These are phyloP conservation scores for Tauraco erythrolophus DNA, from an alignment of 2,113 vertebrate genomes.

Conservation along the genomic window DNA sequence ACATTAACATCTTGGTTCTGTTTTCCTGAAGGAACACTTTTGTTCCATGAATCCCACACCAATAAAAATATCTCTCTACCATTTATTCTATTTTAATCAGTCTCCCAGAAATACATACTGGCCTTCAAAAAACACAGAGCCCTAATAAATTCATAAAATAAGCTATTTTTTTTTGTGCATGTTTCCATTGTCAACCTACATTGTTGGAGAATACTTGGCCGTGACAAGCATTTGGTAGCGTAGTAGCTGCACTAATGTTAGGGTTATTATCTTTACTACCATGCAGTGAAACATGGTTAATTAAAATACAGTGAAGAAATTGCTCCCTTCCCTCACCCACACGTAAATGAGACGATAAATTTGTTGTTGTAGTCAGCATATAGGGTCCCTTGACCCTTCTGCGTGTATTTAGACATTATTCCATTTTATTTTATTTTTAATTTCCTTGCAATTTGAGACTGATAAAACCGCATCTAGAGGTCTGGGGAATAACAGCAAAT, in stretches of 20 bases:
- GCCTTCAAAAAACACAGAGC: constrained; percentile 35
- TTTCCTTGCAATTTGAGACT: constrained; percentile 31
- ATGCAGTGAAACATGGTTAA: constrained; percentile 47
- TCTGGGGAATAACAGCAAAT: constrained; percentile 23
- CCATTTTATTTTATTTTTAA: constrained; percentile 29
- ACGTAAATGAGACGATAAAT: constrained; percentile 46
- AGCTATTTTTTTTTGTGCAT: constrained; percentile 34
- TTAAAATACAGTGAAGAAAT: constrained; percentile 64
- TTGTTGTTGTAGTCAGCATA: constrained; percentile 23
- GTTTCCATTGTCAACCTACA: constrained; percentile 35
- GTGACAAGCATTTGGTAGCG: constrained; percentile 39
- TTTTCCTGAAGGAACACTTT: constrained; percentile 80
- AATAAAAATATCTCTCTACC: constrained; percentile 74
- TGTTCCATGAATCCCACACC: constrained; percentile 82
- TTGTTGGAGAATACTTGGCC: constrained; percentile 26
- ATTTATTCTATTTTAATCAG: constrained; percentile 47
- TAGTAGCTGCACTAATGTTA: constrained; percentile 31
- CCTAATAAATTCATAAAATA: constrained; percentile 58
- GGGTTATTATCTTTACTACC: constrained; percentile 56
- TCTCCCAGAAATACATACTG: constrained; percentile 21
- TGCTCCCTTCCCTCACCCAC: background rate
- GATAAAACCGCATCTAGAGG: constrained; percentile 4
- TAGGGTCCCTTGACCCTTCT: constrained; percentile 33
- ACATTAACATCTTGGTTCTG: constrained; percentile 83
- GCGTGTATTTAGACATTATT: constrained; percentile 36